Conservation (phyloP, 1,140 invertebrate genomes). For the Theocolax elegans region DNA sequence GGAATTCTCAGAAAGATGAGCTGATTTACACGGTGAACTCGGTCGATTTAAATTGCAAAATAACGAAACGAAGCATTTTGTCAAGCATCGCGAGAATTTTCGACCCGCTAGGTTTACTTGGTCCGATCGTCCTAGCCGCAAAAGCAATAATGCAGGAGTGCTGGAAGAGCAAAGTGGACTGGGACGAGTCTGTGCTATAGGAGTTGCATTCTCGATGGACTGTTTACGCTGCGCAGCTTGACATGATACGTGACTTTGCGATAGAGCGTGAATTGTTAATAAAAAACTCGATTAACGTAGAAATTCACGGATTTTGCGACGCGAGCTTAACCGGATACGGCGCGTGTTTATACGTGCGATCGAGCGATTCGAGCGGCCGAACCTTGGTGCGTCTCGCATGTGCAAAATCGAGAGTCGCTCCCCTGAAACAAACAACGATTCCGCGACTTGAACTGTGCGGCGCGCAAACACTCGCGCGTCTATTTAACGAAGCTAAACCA, state of each 20-base stretch:
- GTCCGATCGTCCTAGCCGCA: conserved; percentile 15
- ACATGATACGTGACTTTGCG: neutral
- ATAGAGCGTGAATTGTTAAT: neutral
- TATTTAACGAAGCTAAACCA: neutral
- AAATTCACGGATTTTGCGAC: conserved; percentile 41
- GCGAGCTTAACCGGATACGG: conserved; percentile 28
- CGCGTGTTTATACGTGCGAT: conserved; percentile 24
- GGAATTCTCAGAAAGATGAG: neutral
- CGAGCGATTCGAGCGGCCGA: neutral
- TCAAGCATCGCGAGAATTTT: conserved; percentile 31
- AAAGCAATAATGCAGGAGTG: conserved; percentile 32
- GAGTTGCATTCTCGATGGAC: conserved; percentile 16
- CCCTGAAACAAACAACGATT: conserved; percentile 18
- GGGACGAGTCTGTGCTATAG: conserved; percentile 32
- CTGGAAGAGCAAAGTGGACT: conserved; percentile 21
- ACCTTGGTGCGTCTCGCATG: conserved; percentile 14
- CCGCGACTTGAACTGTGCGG: conserved; percentile 35
- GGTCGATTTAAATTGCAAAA: neutral
- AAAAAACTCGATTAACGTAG: neutral
- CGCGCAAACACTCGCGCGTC: conserved; percentile 6
- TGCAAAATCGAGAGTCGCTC: conserved; percentile 25
- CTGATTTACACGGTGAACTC: conserved; percentile 2
- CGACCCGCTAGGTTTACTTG: conserved; percentile 32
- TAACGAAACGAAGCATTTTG: conserved; percentile 28
- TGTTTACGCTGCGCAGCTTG: conserved; percentile 7